Base-by-base conservation (phyloP, 2,797 vertebrate genomes). In the Myotis vivesi region DNA sequence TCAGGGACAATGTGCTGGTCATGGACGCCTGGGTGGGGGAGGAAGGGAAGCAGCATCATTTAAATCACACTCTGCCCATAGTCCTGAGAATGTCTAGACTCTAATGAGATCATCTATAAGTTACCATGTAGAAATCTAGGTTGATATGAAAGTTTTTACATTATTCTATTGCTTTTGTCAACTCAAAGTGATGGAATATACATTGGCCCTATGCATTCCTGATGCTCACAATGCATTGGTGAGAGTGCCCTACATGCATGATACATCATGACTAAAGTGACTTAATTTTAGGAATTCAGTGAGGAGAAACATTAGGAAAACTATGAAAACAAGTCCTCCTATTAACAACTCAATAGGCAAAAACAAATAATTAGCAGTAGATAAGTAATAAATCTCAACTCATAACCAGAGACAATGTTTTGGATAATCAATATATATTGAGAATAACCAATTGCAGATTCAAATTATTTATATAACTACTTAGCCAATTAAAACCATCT, bases 31-130 rank as follows among this genome's bases (percentile, higher is more conserved):
- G 19, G 44, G 23, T 12, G 0, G 4, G 30, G 20, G 20, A 64
- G 5, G 25, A 28, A 17, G 22, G 7, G 17, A 22, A 3, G 3
- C 4, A 0, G 51, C 0, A 30, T 23, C 22, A 16, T 44, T 44
- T 33, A 20, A 59, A 17, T 6, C 20, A 2, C 9, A 23, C 25
- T 36, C 10, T 5, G 36, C 25, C 4, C n/a, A 0, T 6, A 44
- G 36, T 19, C 46, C 12, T 23, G 1, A 69, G 2, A 1, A 0
- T 1, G 0, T 5, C 0, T 4, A n/a, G 25, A 19, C 0, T 16
- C 23, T 16, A 4, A 25, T 2, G 30, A 64, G 30, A 4, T 1
- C 4, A 4, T 36, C 57, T 8, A 0, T 20, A 36, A 17, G 41
- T 13, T 28, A 28, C 33, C 15, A 46, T 22, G 11, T 2, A 6